These are phyloP conservation scores for Clinocottus analis DNA, from an alignment of 2,113 vertebrate species.

Conservation along the genomic window DNA sequence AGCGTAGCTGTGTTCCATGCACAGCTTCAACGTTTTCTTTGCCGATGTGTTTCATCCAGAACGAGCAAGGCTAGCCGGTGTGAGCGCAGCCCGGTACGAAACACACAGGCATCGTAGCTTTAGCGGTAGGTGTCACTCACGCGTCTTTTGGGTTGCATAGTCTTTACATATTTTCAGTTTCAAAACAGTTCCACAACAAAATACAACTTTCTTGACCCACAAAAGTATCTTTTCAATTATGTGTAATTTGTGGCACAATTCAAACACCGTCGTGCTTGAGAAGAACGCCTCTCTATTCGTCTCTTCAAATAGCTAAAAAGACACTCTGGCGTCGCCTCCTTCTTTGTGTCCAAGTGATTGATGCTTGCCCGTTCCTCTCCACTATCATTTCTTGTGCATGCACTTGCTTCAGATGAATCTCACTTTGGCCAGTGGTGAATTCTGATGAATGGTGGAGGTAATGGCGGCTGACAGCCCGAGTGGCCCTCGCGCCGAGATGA, in stretches of 20 bases:
- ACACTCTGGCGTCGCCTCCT: background rate
- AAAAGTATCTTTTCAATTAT: too few species aligned
- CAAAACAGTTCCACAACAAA: too few species aligned
- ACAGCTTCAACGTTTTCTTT: too few species aligned
- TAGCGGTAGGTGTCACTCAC: too few species aligned
- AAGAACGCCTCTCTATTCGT: slow-evolving; percentile 13
- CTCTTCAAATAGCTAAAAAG: slow-evolving; percentile 3
- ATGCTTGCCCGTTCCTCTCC: slow-evolving; percentile 18
- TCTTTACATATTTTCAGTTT: too few species aligned
- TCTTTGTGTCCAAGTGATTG: slow-evolving; percentile 12
- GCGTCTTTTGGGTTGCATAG: too few species aligned
- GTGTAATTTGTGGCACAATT: too few species aligned
- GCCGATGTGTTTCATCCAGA: background rate
- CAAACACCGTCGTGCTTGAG: background rate
- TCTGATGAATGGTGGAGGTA: slow-evolving; percentile 65
- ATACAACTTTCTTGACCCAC: too few species aligned
- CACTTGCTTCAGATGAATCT: slow-evolving; percentile 53
- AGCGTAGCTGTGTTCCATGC: too few species aligned
- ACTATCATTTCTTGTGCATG: slow-evolving; percentile 46
- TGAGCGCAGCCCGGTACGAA: too few species aligned
- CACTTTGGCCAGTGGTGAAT: slow-evolving; percentile 49
- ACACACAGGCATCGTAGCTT: too few species aligned
- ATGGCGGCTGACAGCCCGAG: slow-evolving; percentile 59
- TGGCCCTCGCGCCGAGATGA: slow-evolving; percentile 49
- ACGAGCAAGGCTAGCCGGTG: too few species aligned